A percentile compares a stretch with the other conserved stretches of the same genome.
These are phyloP conservation scores for Homalodisca vitripennis DNA, from an alignment of 1,140 invertebrate species.

Conservation along the genomic window DNA sequence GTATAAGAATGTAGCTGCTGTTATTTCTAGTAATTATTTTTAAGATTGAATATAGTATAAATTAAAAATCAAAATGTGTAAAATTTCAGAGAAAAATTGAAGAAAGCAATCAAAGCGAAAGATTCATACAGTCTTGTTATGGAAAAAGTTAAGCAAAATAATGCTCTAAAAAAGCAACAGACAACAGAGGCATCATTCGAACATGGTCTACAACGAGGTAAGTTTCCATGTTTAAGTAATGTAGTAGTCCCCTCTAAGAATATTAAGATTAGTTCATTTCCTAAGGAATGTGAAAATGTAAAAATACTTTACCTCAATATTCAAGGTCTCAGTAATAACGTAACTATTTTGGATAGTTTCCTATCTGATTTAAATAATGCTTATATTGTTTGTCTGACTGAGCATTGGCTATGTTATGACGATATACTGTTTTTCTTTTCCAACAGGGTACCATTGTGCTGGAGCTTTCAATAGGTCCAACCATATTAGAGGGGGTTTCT, in stretches of 20 bases:
- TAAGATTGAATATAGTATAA: no score
- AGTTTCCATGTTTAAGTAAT: slow-evolving; percentile 6
- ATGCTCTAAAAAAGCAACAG: slow-evolving; percentile 37
- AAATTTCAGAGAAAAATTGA: slow-evolving; percentile 79
- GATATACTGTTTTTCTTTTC: no score
- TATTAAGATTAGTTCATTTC: neutral
- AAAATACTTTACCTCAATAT: no score
- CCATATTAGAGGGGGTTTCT: no score
- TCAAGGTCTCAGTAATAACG: neutral
- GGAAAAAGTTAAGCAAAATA: slow-evolving; percentile 67
- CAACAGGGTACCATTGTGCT: no score
- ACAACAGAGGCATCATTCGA: slow-evolving; percentile 15
- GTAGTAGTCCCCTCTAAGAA: neutral
- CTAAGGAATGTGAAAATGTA: neutral
- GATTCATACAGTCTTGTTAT: slow-evolving; percentile 88
- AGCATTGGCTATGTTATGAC: no score
- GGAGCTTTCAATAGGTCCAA: no score
- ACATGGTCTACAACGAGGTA: slow-evolving; percentile 28
- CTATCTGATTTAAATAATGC: neutral
- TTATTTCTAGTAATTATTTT: no score
- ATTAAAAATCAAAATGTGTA: no score
- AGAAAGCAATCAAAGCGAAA: slow-evolving; percentile 73
- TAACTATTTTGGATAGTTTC: neutral
- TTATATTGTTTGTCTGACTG: no score
- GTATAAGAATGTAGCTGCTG: no score